Conservation (phyloP, 2,113 vertebrate genomes). For the Carassius carassius region DNA sequence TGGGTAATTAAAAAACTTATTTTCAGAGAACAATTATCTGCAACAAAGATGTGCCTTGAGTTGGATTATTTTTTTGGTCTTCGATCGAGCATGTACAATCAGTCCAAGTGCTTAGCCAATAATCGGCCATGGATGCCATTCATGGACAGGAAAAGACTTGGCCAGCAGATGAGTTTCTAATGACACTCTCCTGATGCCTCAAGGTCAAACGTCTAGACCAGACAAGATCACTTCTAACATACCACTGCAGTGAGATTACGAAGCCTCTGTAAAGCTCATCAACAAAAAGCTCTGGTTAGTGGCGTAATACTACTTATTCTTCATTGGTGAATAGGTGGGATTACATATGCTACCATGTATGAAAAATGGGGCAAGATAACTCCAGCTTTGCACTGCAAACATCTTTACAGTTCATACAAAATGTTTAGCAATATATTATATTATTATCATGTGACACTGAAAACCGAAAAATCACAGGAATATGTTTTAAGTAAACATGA, state of each 20-base stretch:
- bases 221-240: not conserved
- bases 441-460: not conserved
- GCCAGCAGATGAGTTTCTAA: not conserved
- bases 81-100: not conserved
- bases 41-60: not conserved
- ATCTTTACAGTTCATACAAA: not conserved
- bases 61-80: not conserved
- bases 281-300: constrained; percentile 9
- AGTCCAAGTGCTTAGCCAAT: not conserved
- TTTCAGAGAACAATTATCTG: constrained; percentile 9
- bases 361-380: constrained; percentile 4
- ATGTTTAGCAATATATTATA: not conserved
- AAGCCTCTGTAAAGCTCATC: not conserved
- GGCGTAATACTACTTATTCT: not conserved
- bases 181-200: not conserved
- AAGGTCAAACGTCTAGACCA: constrained; percentile 36
- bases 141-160: not conserved
- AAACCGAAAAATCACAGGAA: not conserved
- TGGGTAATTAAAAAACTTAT: not conserved
- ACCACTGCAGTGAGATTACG: not conserved
- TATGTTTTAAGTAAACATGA: no score
- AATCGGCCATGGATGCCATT: not conserved
- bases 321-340: constrained; percentile 12
- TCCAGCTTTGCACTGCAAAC: no score
- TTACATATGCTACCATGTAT: not conserved